Conservation (phyloP, 2,113 vertebrate species). For the Pterocles orientalis region DNA sequence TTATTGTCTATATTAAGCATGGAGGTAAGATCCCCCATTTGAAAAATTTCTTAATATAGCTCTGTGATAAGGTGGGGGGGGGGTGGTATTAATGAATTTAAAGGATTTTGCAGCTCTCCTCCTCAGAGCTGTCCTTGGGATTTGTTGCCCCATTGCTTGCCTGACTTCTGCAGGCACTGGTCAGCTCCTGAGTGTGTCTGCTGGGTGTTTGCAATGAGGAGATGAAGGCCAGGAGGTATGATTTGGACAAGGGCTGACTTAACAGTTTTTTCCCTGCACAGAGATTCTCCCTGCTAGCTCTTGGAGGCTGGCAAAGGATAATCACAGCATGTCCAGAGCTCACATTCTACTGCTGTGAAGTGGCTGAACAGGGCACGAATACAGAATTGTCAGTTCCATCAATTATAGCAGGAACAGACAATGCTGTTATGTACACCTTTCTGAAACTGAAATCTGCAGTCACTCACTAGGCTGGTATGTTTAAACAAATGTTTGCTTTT, state of each 20-base stretch:
- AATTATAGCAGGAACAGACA: not conserved
- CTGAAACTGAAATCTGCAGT: not conserved
- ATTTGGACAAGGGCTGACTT: not conserved
- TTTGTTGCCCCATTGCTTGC: not conserved
- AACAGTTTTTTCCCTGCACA: not conserved
- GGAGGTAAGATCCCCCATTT: not conserved
- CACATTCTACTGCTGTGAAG: not conserved
- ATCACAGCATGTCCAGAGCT: not conserved
- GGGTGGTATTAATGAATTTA: not conserved
- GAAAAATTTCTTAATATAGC: not conserved
- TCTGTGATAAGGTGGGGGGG: not conserved
- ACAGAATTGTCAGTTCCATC: not conserved
- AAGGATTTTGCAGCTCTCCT: not conserved
- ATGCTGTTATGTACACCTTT: not conserved
- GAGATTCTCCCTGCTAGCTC: not conserved
- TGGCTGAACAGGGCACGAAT: not conserved
- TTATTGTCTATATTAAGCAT: not conserved
- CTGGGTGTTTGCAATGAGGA: not conserved
- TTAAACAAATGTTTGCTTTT: constrained; percentile 34
- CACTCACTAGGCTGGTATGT: not conserved
- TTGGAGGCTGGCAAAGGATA: not conserved
- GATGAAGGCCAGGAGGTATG: not conserved
- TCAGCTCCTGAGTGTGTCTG: not conserved
- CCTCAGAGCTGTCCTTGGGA: not conserved
- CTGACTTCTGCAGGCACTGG: not conserved